These are phyloP conservation scores for Oxyruncus cristatus DNA, from an alignment of 2,113 vertebrate genomes.

Conservation along the genomic window DNA sequence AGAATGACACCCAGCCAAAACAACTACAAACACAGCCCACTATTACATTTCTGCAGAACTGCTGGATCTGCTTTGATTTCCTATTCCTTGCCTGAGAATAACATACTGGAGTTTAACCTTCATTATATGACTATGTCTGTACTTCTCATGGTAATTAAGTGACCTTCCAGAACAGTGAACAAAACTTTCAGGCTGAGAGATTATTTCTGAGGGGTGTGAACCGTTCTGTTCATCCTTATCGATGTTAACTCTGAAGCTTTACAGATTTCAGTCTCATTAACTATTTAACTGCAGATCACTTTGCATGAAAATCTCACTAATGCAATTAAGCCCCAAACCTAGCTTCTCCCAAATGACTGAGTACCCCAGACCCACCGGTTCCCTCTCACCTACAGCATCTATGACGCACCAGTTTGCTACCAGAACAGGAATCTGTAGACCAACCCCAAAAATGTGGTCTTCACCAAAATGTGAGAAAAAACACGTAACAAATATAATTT, in stretches of 20 bases:
- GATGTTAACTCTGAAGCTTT: conserved; percentile 21
- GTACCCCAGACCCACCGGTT: background rate
- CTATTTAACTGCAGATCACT: conserved; percentile 1
- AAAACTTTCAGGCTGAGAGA: conserved; percentile 52
- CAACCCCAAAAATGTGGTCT: background rate
- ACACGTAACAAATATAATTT: background rate
- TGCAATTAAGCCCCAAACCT: background rate
- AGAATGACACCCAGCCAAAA: background rate
- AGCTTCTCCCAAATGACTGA: background rate
- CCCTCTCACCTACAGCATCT: background rate
- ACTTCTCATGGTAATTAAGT: conserved; percentile 50
- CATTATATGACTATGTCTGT: conserved; percentile 25
- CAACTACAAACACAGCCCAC: background rate
- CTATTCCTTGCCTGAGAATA: background rate
- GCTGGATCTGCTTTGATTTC: conserved; percentile 6
- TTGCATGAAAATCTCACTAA: background rate
- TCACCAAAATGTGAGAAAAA: background rate
- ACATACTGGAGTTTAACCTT: conserved; percentile 33
- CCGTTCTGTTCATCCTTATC: conserved; percentile 41
- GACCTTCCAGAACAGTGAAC: conserved; percentile 49
- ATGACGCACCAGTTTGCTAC: background rate
- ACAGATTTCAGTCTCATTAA: background rate
- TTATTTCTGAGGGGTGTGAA: conserved; percentile 55
- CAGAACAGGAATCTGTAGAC: background rate
- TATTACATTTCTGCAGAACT: background rate